These are phyloP conservation scores for Halocaridina rubra DNA, from an alignment of 2,888 invertebrate species.

Conservation along the genomic window DNA sequence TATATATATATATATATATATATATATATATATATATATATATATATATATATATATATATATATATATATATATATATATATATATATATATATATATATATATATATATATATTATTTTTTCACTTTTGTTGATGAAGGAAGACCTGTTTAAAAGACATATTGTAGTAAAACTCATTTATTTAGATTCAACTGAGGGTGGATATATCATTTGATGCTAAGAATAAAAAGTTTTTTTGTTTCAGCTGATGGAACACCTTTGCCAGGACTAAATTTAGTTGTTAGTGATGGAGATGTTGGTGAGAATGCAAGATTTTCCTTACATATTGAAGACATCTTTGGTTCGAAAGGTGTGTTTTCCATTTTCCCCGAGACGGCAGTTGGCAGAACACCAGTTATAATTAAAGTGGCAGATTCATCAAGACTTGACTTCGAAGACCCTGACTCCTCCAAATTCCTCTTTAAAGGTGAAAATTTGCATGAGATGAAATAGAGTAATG, in stretches of 20 bases:
- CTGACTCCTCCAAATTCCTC: conserved; percentile 76
- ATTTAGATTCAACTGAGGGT: no score
- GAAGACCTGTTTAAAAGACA: no score
- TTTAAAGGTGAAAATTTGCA: conserved; percentile 70
- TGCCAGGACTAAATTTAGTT: conserved; percentile 77
- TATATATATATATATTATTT: conserved; percentile 4
- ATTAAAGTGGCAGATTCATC: conserved; percentile 77
- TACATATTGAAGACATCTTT: conserved; percentile 74
- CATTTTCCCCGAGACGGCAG: conserved; percentile 77
- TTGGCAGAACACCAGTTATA: conserved; percentile 80
- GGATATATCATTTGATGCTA: no score
- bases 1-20: conserved; percentile 10
- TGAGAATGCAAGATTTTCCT: conserved; percentile 78
- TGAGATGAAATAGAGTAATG: neutral
- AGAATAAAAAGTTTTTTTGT: neutral
- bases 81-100: conserved; percentile 21
- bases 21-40: conserved; percentile 20
- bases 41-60: conserved; percentile 9
- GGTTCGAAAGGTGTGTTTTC: conserved; percentile 74
- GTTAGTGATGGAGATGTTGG: conserved; percentile 81
- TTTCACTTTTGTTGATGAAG: no score
- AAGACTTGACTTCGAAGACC: conserved; percentile 79
- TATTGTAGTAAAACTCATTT: no score
- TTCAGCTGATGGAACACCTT: conserved; percentile 67
- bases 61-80: conserved; percentile 26